These are phyloP conservation scores for Thereva unica DNA, from an alignment of 2,888 invertebrate species.

Conservation along the genomic window DNA sequence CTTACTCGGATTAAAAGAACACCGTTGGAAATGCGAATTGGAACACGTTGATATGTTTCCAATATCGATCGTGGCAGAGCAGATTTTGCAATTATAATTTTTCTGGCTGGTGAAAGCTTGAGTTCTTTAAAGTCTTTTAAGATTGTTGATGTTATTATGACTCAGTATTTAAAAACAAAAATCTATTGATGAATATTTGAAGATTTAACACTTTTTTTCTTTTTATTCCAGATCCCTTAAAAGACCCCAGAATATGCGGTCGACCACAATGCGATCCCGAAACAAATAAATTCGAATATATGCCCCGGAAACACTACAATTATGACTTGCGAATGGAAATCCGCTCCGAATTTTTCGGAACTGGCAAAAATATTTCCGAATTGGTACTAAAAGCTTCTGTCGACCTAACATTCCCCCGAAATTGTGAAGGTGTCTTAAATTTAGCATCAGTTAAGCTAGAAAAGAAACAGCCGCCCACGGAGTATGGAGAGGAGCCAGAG, in stretches of 20 bases:
- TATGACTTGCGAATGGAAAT: slow-evolving; percentile 75
- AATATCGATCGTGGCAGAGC: too few species aligned
- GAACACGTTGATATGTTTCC: too few species aligned
- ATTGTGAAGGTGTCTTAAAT: slow-evolving; percentile 73
- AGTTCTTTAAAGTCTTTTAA: too few species aligned
- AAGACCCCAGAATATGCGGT: slow-evolving; percentile 74
- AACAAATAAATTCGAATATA: slow-evolving; percentile 52
- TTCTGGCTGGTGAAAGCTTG: too few species aligned
- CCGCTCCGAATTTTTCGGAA: slow-evolving; percentile 71
- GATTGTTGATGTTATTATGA: neutral
- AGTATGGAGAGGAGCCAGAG: slow-evolving; percentile 57
- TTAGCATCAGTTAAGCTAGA: slow-evolving; percentile 64
- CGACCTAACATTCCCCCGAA: slow-evolving; percentile 67
- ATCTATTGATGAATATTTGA: neutral
- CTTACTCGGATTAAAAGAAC: too few species aligned
- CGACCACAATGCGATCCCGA: slow-evolving; percentile 64
- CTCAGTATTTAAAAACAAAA: neutral
- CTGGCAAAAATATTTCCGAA: slow-evolving; percentile 72
- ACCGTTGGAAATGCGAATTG: too few species aligned
- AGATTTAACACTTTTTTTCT: neutral
- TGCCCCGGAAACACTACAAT: slow-evolving; percentile 59
- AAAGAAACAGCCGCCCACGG: slow-evolving; percentile 48
- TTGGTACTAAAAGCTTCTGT: slow-evolving; percentile 65
- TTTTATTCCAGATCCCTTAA: slow-evolving; percentile 66
- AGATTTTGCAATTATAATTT: too few species aligned